phyloP scores from a whole-genome alignment of 2,888 invertebrate genomes.

The Netelia virgata region DNA sequence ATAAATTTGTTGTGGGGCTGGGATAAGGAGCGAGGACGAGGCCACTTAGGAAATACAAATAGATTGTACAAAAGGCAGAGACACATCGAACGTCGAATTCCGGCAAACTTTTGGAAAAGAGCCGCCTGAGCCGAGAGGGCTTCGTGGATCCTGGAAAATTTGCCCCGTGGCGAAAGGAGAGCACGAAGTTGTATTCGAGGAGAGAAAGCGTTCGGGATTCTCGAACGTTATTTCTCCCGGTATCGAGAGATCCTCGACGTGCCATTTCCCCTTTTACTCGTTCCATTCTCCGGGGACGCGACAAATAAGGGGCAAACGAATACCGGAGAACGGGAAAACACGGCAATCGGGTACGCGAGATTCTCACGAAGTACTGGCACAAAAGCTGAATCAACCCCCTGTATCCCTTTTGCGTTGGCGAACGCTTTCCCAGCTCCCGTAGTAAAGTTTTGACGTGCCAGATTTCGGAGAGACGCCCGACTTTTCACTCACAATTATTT shows the following conservation, averaged over 20 bases:
- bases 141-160: slow-evolving; percentile 53
- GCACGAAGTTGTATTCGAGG: not conserved
- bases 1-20: slow-evolving; percentile 28
- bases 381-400: slow-evolving; percentile 43
- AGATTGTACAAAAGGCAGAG: slow-evolving; percentile 60
- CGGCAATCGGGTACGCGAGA: not conserved
- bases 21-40: not conserved
- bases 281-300: slow-evolving; percentile 76
- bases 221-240: slow-evolving; percentile 75
- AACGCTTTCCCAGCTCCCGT: not conserved
- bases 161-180: slow-evolving; percentile 62
- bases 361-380: slow-evolving; percentile 1
- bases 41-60: slow-evolving; percentile 66
- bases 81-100: slow-evolving; percentile 73
- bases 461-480: slow-evolving; percentile 65
- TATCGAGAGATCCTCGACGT: slow-evolving; percentile 72
- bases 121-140: slow-evolving; percentile 19
- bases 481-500: slow-evolving; percentile 11
- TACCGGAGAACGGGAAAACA: slow-evolving; percentile 62
- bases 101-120: slow-evolving; percentile 59
- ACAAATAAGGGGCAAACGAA: slow-evolving; percentile 79
- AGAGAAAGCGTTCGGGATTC: slow-evolving; percentile 54
- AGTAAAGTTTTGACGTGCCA: slow-evolving; percentile 73
- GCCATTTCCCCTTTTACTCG: slow-evolving; percentile 72
- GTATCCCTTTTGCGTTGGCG: slow-evolving; percentile 31